Percentiles rank a stretch among this genome's conserved stretches.
These are phyloP conservation scores for Antedon mediterranea DNA, from an alignment of 53 echinoderm and acorn worm species.

Conservation along the genomic window DNA sequence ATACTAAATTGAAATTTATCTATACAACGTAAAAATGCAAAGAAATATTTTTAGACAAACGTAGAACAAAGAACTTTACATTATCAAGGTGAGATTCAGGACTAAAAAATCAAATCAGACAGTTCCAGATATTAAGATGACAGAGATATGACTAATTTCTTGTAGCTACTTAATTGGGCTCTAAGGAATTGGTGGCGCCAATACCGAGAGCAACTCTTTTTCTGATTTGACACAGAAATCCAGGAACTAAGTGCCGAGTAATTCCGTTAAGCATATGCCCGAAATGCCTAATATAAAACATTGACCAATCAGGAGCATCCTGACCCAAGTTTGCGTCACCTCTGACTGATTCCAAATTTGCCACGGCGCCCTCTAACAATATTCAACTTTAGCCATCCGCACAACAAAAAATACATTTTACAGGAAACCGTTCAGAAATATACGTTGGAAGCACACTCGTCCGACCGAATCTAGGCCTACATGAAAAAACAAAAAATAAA, in stretches of 20 bases:
- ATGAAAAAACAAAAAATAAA: no score
- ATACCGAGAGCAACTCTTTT: background rate
- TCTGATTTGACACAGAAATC: background rate
- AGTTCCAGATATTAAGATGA: background rate
- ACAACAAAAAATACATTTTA: no score
- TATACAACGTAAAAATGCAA: no score
- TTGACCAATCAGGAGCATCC: background rate
- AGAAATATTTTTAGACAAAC: background rate
- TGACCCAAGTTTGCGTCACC: background rate
- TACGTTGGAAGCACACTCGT: no score
- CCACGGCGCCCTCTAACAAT: background rate
- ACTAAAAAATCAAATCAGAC: background rate
- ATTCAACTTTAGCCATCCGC: background rate
- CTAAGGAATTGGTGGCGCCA: background rate
- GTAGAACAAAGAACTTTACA: background rate
- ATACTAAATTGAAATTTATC: no score
- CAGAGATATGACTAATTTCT: background rate
- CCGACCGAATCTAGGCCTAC: no score
- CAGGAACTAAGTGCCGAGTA: background rate
- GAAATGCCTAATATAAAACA: background rate
- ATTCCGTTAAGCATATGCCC: background rate
- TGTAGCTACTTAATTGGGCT: background rate
- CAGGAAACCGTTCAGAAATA: no score
- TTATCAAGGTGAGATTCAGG: background rate
- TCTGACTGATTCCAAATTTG: background rate